phyloP scores from a whole-genome alignment of 2,113 vertebrate genomes.

The Ailurus styani region DNA sequence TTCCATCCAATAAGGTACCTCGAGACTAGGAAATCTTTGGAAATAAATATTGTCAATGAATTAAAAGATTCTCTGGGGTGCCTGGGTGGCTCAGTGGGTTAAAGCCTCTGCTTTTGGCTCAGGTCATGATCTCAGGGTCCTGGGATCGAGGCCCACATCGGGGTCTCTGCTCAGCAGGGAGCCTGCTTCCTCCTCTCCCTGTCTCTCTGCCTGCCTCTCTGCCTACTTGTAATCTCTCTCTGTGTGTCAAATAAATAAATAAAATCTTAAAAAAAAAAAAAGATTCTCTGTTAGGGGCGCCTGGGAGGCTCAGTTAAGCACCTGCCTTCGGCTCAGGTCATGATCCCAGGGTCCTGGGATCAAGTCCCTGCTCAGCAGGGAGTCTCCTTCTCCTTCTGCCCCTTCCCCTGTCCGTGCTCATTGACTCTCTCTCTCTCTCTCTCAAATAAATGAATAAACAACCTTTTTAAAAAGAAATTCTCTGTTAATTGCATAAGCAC shows the following conservation, averaged over 20 bases:
- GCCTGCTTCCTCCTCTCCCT: no score
- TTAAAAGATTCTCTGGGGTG: background rate
- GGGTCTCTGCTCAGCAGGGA: background rate
- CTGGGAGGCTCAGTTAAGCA: background rate
- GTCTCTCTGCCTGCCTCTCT: no score
- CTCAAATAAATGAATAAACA: background rate
- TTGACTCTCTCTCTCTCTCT: background rate
- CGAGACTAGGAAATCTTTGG: background rate
- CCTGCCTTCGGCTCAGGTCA: background rate
- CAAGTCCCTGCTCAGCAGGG: background rate
- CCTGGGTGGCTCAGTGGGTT: background rate
- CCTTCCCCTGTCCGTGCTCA: background rate
- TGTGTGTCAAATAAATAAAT: no score
- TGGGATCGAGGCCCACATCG: background rate
- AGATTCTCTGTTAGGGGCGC: fast-evolving
- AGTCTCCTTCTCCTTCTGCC: background rate
- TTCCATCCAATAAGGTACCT: background rate
- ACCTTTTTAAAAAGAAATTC: background rate
- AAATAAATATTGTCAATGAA: fast-evolving
- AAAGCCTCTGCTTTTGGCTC: background rate
- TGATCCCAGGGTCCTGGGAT: background rate
- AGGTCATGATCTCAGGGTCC: background rate
- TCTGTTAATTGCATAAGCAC: fast-evolving
- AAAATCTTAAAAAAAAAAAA: no score
- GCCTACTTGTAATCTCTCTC: no score